Percentiles rank a stretch among this genome's conserved stretches.
phyloP scores from a whole-genome alignment of 2,113 vertebrate genomes.

The Saimiri boliviensis region DNA sequence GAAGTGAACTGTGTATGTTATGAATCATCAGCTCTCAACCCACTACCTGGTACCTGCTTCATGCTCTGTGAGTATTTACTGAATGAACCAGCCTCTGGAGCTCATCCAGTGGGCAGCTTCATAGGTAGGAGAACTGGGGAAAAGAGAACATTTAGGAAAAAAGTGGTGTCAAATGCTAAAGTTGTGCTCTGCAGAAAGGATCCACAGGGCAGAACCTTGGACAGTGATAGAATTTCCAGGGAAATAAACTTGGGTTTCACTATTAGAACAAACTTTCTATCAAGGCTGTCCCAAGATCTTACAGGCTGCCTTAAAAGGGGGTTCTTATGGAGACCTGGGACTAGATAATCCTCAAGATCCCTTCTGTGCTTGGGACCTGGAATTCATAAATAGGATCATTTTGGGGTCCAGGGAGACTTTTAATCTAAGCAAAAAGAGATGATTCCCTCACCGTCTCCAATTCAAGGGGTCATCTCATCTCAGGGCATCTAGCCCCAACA shows the following conservation, averaged over 20 bases:
- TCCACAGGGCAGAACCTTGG: neutral
- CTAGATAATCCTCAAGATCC: neutral
- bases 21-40: neutral
- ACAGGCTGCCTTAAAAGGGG: neutral
- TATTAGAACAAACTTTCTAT: neutral
- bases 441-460: neutral
- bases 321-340: neutral
- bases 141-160: neutral
- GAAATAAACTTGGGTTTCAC: constrained; percentile 26
- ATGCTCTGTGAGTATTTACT: neutral
- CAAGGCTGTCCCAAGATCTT: neutral
- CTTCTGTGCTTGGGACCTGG: neutral
- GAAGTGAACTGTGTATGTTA: neutral
- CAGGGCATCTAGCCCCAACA: neutral
- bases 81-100: neutral
- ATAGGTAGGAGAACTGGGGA: neutral
- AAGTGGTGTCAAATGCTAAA: neutral
- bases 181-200: neutral
- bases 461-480: neutral
- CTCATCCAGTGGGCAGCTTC: neutral
- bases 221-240: neutral
- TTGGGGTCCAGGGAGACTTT: neutral
- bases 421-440: constrained; percentile 15
- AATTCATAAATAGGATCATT: constrained; percentile 13
- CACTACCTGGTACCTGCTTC: neutral